Evolutionary conservation across 2,888 invertebrate genomes (phyloP).

Genomic region (Ceramica pisi): DNA sequence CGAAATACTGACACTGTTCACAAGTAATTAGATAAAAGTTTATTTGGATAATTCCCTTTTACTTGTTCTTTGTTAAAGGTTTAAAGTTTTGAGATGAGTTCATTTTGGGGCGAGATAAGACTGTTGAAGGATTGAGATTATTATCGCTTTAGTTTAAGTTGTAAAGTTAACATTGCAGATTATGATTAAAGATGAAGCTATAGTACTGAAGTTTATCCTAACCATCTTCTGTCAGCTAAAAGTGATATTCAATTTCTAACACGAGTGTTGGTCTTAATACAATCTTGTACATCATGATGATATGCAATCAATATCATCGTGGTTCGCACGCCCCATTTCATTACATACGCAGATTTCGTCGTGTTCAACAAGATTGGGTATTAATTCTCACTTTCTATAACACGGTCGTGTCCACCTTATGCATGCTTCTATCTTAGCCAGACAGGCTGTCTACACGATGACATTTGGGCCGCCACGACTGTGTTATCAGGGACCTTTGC

Average conservation of each 20-base stretch:
- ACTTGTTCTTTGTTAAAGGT: conserved; percentile 31
- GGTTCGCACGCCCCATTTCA: conserved; percentile 62
- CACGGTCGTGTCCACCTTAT: conserved; percentile 70
- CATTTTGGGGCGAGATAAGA: conserved; percentile 26
- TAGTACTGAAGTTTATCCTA: not conserved
- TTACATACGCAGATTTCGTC: conserved; percentile 66
- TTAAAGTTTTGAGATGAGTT: conserved; percentile 22
- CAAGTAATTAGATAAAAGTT: conserved; percentile 60
- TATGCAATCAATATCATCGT: conserved; percentile 48
- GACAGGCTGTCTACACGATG: conserved; percentile 69
- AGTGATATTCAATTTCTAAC: conserved; percentile 11
- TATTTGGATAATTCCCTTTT: conserved; percentile 54
- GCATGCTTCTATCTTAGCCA: conserved; percentile 68
- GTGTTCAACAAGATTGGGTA: conserved; percentile 66
- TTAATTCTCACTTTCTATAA: conserved; percentile 80
- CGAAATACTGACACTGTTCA: conserved; percentile 68
- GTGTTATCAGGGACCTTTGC: conserved; percentile 75
- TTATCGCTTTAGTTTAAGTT: conserved; percentile 4
- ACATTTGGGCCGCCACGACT: conserved; percentile 70
- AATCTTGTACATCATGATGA: conserved; percentile 25
- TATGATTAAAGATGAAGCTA: not conserved
- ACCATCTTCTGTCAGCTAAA: not conserved
- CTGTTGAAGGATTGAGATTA: conserved; percentile 32
- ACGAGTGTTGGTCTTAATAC: conserved; percentile 21
- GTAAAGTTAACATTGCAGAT: conserved; percentile 1